These are phyloP conservation scores for Colletes latitarsis DNA, from an alignment of 1,140 invertebrate species.

Conservation along the genomic window DNA sequence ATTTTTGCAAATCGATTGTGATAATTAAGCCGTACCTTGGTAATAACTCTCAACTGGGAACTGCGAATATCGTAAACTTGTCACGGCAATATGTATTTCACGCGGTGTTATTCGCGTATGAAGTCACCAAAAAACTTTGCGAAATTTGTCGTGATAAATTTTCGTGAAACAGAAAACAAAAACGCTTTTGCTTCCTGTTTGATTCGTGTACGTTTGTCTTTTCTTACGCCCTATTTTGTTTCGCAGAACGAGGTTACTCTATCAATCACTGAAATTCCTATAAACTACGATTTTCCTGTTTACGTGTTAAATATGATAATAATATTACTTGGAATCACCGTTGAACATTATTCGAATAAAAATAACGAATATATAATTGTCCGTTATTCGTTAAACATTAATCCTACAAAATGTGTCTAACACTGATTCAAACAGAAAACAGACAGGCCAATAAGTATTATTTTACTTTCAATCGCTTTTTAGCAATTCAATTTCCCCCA, in stretches of 20 bases:
- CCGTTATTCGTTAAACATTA: too few species aligned
- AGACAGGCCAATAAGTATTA: not conserved
- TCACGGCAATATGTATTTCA: not conserved
- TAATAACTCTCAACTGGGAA: slow-evolving; percentile 49
- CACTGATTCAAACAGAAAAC: not conserved
- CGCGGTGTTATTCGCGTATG: not conserved
- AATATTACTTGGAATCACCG: not conserved
- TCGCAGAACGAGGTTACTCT: slow-evolving; percentile 41
- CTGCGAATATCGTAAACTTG: slow-evolving; percentile 47
- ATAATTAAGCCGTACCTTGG: slow-evolving; percentile 48
- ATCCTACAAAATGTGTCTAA: too few species aligned
- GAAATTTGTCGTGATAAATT: not conserved
- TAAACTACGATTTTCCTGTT: not conserved
- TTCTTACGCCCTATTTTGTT: slow-evolving; percentile 52
- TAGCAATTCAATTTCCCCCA: not conserved
- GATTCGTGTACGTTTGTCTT: slow-evolving; percentile 5
- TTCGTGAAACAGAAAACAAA: not conserved
- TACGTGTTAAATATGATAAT: too few species aligned
- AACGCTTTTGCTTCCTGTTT: not conserved
- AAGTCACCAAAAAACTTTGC: not conserved
- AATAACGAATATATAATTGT: too few species aligned
- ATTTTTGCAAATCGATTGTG: not conserved
- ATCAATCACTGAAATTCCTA: slow-evolving; percentile 6
- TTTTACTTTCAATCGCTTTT: not conserved
- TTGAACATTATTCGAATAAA: too few species aligned